Conservation (phyloP, 2,888 invertebrate species). For the Elgonia sp. region DNA sequence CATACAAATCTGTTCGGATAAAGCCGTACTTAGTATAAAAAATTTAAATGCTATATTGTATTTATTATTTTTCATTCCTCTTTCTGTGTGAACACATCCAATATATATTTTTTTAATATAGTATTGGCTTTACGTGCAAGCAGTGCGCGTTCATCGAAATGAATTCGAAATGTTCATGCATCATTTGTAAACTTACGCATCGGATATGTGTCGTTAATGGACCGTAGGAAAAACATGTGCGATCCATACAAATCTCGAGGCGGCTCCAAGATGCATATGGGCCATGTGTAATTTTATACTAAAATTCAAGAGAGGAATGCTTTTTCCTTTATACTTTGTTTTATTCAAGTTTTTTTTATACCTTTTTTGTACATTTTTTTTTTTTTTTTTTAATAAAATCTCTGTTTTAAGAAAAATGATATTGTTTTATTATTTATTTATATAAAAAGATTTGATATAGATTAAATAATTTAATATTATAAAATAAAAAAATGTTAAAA, state of each 20-base stretch:
- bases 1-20: neutral
- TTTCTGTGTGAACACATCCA: neutral
- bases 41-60: conserved; percentile 1
- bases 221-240: conserved; percentile 52
- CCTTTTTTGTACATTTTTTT: neutral
- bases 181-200: conserved; percentile 49
- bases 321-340: no score
- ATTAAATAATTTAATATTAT: neutral
- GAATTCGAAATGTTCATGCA: conserved; percentile 14
- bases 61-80: conserved; percentile 22
- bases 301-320: neutral
- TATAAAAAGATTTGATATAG: no score
- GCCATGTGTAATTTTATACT: conserved; percentile 23
- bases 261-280: no score
- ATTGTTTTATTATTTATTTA: no score
- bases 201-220: conserved; percentile 55
- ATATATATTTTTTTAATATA: conserved; percentile 29
- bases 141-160: conserved; percentile 16
- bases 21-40: conserved; percentile 25
- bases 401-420: no score
- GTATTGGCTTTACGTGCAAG: neutral
- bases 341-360: neutral
- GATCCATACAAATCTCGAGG: conserved; percentile 54
- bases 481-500: neutral
- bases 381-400: no score